Conservation (phyloP, 2,113 vertebrate species). For the Cynopterus brachyotis region DNA sequence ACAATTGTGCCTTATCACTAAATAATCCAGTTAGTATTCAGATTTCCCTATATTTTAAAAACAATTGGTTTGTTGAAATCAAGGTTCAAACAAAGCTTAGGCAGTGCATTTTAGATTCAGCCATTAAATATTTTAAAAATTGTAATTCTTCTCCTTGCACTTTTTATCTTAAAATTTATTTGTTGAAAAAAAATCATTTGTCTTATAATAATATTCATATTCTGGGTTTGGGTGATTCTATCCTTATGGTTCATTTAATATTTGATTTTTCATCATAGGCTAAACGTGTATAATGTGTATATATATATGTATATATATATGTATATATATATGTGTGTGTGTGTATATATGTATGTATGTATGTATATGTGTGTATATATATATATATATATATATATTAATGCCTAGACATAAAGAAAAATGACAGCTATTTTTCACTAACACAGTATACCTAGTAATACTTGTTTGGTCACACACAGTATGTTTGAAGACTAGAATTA, state of each 20-base stretch:
- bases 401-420: neutral
- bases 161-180: neutral
- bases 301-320: too few species aligned
- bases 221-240: neutral
- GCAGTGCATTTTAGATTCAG: neutral
- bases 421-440: neutral
- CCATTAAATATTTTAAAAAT: neutral
- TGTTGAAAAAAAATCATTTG: conserved; percentile 18
- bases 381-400: neutral
- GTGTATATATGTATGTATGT: too few species aligned
- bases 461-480: neutral
- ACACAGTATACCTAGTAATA: neutral
- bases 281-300: neutral
- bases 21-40: neutral
- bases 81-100: neutral
- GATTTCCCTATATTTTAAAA: neutral
- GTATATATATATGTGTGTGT: too few species aligned
- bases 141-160: neutral
- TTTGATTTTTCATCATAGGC: neutral
- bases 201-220: neutral
- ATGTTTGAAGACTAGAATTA: neutral
- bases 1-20: neutral
- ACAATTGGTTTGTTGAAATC: neutral
- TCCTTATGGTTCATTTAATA: neutral
- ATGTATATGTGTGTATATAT: neutral